These are phyloP conservation scores for Pogona vitticeps DNA, from an alignment of 2,113 vertebrate genomes.

Conservation along the genomic window DNA sequence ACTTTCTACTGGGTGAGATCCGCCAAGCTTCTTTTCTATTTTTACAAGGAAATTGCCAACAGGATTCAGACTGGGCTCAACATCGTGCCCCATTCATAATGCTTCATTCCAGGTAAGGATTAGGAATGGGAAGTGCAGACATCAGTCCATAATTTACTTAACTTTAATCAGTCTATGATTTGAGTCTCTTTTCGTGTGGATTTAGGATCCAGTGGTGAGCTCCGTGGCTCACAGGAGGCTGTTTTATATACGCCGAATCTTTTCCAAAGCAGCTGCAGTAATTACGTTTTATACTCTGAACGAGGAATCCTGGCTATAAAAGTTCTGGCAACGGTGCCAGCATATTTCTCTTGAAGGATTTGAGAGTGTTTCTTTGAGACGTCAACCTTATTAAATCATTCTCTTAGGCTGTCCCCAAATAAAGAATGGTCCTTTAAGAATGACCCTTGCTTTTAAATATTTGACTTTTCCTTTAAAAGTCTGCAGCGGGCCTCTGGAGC, in stretches of 20 bases:
- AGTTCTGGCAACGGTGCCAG: conserved; percentile 60
- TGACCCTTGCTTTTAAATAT: conserved; percentile 54
- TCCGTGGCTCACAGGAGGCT: conserved; percentile 63
- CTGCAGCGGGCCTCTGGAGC: conserved; percentile 30
- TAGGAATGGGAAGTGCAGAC: conserved; percentile 28
- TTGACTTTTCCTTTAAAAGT: conserved; percentile 38
- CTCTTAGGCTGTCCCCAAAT: conserved; percentile 55
- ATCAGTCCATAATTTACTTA: conserved; percentile 61
- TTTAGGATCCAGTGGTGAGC: conserved; percentile 47
- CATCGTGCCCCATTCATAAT: background rate
- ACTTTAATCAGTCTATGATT: conserved; percentile 54
- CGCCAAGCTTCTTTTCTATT: conserved; percentile 31
- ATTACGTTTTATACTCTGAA: conserved; percentile 54
- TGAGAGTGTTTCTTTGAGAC: conserved; percentile 56
- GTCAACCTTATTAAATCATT: conserved; percentile 68
- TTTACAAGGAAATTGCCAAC: conserved; percentile 31
- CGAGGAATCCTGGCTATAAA: conserved; percentile 66
- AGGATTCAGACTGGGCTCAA: background rate
- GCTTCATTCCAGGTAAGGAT: background rate
- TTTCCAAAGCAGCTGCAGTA: conserved; percentile 64
- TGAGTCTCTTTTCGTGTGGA: conserved; percentile 55
- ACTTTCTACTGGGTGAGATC: conserved; percentile 7
- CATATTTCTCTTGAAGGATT: conserved; percentile 64
- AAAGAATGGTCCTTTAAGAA: conserved; percentile 49
- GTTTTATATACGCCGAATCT: conserved; percentile 46